Evolutionary conservation across 2,113 vertebrate genomes (phyloP).

Genomic region (Pomatostomus ruficeps): DNA sequence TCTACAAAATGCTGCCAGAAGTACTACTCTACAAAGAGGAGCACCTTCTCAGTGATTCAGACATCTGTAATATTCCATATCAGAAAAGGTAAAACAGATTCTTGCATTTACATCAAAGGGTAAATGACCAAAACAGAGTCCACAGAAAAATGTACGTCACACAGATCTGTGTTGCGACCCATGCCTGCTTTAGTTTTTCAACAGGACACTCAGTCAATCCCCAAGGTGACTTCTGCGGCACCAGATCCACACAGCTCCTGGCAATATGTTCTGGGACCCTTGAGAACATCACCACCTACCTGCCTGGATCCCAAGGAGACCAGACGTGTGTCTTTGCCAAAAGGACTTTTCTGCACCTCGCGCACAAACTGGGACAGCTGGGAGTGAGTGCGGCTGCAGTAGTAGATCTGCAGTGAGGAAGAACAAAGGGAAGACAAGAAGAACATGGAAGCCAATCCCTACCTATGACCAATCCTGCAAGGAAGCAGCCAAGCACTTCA

Average conservation of each 20-base stretch:
- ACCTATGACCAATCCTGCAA: background rate
- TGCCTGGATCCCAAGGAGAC: slow-evolving; percentile 91
- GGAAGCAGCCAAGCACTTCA: background rate
- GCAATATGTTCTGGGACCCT: background rate
- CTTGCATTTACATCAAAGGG: background rate
- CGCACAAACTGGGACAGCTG: slow-evolving; percentile 94
- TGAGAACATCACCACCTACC: slow-evolving; percentile 61
- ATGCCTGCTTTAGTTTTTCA: background rate
- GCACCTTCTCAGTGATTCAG: background rate
- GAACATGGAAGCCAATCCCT: background rate
- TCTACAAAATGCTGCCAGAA: background rate
- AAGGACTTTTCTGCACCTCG: slow-evolving; percentile 93
- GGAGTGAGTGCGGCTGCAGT: slow-evolving; percentile 96
- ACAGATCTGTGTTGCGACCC: rapidly evolving
- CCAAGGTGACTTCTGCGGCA: background rate
- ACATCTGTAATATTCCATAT: background rate
- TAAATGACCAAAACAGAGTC: background rate
- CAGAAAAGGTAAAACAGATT: background rate
- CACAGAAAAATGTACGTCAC: background rate
- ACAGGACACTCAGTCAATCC: background rate
- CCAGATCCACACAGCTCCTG: background rate
- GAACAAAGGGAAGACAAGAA: background rate
- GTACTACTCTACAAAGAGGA: background rate
- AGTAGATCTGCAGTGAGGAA: slow-evolving; percentile 83
- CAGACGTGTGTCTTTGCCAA: slow-evolving; percentile 78